Percentiles rank a stretch among this genome's conserved stretches.
phyloP scores from a whole-genome alignment of 2,888 invertebrate species.

The Carabus problematicus region DNA sequence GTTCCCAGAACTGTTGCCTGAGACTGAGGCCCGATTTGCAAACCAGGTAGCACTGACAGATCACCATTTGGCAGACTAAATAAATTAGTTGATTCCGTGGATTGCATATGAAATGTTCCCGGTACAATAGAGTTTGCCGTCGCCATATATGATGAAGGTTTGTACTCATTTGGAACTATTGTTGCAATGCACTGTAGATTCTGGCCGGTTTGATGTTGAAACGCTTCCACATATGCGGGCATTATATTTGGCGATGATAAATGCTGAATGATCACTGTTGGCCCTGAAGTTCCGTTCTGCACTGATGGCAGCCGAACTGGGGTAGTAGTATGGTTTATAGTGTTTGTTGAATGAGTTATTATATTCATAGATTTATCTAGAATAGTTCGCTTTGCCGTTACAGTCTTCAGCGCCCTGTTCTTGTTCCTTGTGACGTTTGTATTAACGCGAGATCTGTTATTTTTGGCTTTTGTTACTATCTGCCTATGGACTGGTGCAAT shows the following conservation, averaged over 20 bases:
- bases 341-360: slow-evolving; percentile 44
- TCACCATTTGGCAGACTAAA: slow-evolving; percentile 68
- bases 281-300: slow-evolving; percentile 59
- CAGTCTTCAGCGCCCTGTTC: not conserved
- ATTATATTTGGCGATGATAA: slow-evolving; percentile 60
- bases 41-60: slow-evolving; percentile 56
- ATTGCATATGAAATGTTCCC: slow-evolving; percentile 68
- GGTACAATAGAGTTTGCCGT: slow-evolving; percentile 63
- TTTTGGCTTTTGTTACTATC: slow-evolving; percentile 15
- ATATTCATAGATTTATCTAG: slow-evolving; percentile 44
- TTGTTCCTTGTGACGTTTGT: slow-evolving; percentile 43
- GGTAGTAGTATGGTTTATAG: slow-evolving; percentile 53
- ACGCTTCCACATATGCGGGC: slow-evolving; percentile 72
- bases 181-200: slow-evolving; percentile 79
- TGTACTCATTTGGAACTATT: slow-evolving; percentile 49
- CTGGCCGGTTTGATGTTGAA: slow-evolving; percentile 70
- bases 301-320: slow-evolving; percentile 48
- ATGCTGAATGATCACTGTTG: slow-evolving; percentile 75
- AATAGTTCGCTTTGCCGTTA: slow-evolving; percentile 15
- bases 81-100: slow-evolving; percentile 68
- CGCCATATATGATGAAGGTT: slow-evolving; percentile 64
- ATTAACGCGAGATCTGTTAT: slow-evolving; percentile 44
- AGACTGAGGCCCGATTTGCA: slow-evolving; percentile 54
- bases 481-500: too few relatives aligned
- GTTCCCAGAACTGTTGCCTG: slow-evolving; percentile 61